Evolutionary conservation across 2,888 invertebrate species (phyloP).

Genomic region (Pterostichus niger): DNA sequence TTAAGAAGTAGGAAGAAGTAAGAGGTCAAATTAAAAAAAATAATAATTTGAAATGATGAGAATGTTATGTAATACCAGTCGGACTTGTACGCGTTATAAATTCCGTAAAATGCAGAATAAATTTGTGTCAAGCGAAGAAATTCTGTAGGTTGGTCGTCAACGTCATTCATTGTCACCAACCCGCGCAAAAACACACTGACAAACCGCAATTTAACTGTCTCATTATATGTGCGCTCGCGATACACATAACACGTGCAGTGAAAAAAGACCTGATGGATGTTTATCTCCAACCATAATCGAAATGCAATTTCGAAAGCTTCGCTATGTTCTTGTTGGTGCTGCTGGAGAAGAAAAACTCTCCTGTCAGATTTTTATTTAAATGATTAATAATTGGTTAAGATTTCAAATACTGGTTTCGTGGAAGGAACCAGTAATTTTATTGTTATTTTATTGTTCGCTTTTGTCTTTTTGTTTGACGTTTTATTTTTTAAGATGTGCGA

Average conservation of each 20-base stretch:
- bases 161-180: constrained; percentile 62
- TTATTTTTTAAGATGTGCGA: constrained; percentile 15
- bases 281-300: constrained; percentile 60
- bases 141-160: constrained; percentile 55
- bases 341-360: constrained; percentile 24
- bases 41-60: neutral
- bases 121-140: constrained; percentile 25
- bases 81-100: constrained; percentile 7
- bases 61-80: constrained; percentile 17
- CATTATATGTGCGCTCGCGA: constrained; percentile 51
- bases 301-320: constrained; percentile 59
- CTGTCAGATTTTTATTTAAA: constrained; percentile 56
- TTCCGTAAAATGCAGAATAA: constrained; percentile 35
- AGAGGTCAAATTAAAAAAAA: too few relatives aligned
- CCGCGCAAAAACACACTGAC: constrained; percentile 58
- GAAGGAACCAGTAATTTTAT: constrained; percentile 30
- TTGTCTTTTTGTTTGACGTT: neutral
- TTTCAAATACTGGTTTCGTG: constrained; percentile 43
- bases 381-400: constrained; percentile 55
- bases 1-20: too few relatives aligned
- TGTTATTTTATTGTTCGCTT: neutral
- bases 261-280: constrained; percentile 40
- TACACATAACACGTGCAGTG: constrained; percentile 28
- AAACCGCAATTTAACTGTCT: constrained; percentile 62
- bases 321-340: neutral